Evolutionary conservation across 2,888 invertebrate species (phyloP).

Genomic region (Athrips mouffetella): DNA sequence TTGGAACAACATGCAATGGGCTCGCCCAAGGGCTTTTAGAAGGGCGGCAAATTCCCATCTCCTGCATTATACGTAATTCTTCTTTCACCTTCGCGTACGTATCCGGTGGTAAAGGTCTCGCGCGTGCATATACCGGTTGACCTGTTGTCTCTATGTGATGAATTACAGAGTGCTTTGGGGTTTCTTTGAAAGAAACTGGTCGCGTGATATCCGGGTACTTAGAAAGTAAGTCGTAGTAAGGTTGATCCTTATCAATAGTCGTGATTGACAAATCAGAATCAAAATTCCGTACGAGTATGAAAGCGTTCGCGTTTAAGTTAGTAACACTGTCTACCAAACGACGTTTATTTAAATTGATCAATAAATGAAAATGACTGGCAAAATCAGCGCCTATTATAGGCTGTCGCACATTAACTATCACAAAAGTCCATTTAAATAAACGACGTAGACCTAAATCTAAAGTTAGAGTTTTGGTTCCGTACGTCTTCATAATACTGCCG

Average conservation of each 20-base stretch:
- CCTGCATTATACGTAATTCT: conserved; percentile 14
- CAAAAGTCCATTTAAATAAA: conserved; percentile 17
- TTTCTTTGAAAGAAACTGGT: conserved; percentile 13
- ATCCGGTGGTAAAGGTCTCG: conserved; percentile 16
- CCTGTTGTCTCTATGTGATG: conserved; percentile 15
- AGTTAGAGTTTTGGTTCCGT: conserved; percentile 16
- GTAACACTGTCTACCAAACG: conserved; percentile 18
- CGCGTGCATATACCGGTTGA: background rate
- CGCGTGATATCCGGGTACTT: conserved; percentile 15
- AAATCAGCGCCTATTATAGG: conserved; percentile 19
- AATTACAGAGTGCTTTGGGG: background rate
- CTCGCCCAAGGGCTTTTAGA: conserved; percentile 13
- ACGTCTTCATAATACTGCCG: conserved; percentile 20
- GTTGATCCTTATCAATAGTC: background rate
- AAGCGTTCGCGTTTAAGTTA: conserved; percentile 4
- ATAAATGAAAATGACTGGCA: conserved; percentile 16
- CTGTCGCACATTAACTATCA: conserved; percentile 18
- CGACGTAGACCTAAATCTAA: conserved; percentile 18
- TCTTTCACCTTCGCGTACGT: conserved; percentile 12
- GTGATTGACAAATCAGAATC: no score
- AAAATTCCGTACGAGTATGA: background rate
- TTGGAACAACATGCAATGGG: conserved; percentile 7
- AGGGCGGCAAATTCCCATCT: conserved; percentile 14
- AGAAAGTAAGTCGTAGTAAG: background rate
- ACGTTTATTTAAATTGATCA: conserved; percentile 15